Evolutionary conservation across 2,113 vertebrate genomes (phyloP).

Genomic region (Collichthys lucidus): DNA sequence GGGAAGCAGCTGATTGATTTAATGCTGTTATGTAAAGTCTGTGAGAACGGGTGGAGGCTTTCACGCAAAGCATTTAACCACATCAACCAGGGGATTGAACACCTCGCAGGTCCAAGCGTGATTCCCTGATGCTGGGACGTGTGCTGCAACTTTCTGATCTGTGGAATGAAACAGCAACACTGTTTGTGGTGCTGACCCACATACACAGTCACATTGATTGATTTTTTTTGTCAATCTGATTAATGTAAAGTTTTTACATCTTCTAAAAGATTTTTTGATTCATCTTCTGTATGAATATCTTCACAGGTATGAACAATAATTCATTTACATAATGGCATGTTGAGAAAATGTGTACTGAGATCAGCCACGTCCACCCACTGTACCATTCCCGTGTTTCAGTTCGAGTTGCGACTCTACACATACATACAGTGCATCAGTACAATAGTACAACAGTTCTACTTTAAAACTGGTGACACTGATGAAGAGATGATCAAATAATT

Average conservation of each 20-base stretch:
- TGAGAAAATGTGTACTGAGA: neutral
- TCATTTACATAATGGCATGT: neutral
- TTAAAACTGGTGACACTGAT: no score
- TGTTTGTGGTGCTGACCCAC: no score
- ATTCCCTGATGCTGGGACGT: neutral
- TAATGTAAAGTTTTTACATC: neutral
- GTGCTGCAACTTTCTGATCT: no score
- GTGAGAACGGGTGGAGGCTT: neutral
- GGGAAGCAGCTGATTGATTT: conserved; percentile 17
- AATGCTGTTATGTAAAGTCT: neutral
- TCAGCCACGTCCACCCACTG: neutral
- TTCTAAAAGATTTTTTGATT: neutral
- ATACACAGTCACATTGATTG: neutral
- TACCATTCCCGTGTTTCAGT: neutral
- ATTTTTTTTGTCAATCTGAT: neutral
- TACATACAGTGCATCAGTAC: no score
- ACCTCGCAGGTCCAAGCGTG: neutral
- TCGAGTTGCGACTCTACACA: neutral
- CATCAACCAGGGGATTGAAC: neutral
- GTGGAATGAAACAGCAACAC: no score
- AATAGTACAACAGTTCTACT: neutral
- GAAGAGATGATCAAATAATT: neutral
- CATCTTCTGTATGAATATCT: neutral
- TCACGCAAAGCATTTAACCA: neutral
- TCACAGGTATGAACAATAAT: neutral